These are phyloP conservation scores for Liasis olivaceus DNA, from an alignment of 2,797 vertebrate species.

Conservation along the genomic window DNA sequence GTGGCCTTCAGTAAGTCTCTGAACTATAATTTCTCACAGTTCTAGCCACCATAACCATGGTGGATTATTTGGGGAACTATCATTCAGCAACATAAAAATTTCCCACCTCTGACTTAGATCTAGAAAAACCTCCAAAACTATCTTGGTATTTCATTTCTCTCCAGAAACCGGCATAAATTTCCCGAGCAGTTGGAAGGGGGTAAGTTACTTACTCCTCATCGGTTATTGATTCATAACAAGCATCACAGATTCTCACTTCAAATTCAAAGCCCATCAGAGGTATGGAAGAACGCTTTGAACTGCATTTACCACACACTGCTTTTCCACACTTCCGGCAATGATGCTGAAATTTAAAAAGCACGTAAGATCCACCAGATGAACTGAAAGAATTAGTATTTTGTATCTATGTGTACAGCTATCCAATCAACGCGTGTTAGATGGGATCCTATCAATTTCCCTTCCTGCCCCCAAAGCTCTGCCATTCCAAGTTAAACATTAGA, in stretches of 20 bases:
- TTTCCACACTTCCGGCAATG: constrained; percentile 87
- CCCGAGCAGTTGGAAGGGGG: neutral
- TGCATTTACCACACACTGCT: constrained; percentile 95
- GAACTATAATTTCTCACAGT: neutral
- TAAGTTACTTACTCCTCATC: constrained; percentile 92
- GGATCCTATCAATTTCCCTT: neutral
- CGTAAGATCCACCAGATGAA: neutral
- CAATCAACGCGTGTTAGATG: neutral
- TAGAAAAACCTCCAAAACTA: neutral
- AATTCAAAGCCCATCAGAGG: constrained; percentile 98
- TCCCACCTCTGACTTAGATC: neutral
- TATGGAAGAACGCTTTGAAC: constrained; percentile 93
- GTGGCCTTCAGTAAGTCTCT: neutral
- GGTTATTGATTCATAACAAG: constrained; percentile 93
- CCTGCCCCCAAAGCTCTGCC: neutral
- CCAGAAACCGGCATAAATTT: neutral
- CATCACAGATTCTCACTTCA: constrained; percentile 94
- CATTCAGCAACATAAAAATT: neutral
- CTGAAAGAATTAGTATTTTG: neutral
- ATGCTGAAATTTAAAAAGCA: constrained; percentile 68
- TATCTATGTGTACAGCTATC: neutral
- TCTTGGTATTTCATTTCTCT: neutral
- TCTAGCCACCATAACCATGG: neutral
- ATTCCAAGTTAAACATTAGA: neutral
- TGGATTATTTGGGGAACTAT: neutral